Base-by-base conservation (phyloP, 2,888 invertebrate genomes). In the Archips xylosteana region DNA sequence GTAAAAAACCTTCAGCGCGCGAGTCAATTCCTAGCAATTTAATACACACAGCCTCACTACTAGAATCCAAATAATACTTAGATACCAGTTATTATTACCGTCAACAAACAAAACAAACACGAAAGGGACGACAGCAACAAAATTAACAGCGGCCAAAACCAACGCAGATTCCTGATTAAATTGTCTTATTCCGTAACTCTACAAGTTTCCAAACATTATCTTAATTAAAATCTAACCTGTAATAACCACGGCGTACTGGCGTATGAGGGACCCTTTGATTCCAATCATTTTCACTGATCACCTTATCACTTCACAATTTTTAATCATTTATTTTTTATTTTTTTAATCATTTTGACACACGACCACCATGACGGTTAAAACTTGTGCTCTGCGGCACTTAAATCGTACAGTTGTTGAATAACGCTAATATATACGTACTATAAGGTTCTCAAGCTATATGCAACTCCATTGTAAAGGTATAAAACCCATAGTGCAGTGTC, bases 201-300 rank as follows among this genome's bases (percentile, higher is more conserved):
- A 32, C 57, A 57, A 32, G 54, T 54, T 32, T 32, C 32, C 3
- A 32, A 57, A 54, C 13, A n/a, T 39, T 39, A 47, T 66, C 6
- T 32, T 5, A 59, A 69, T 64, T 69, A 74, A 64, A 34, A 36
- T 42, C 74, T 13, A 60, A 74, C 73, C 74, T 74, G 69, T 74
- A 13, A 74, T 74, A 51, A 74, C 74, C 3, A 49, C 74, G 0
- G 70, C 74, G 45, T 74, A 74, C 23, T 74, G 74, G 47, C 74
- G 63, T n/a, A 74, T 36, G 45, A 74, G n/a, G 2, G 69, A 70
- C 54, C 34, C 65, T 34, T 74, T 69, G 32, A 74, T 51, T 42
- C 9, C 15, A 34, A 70, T 64, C 74, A 74, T 74, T 12, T 36
- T 70, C 69, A 70, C 60, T 15, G 23, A 63, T 45, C 13, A 60